Evolutionary conservation across 2,113 vertebrate species (phyloP).

Genomic region (Tyrannus savana): DNA sequence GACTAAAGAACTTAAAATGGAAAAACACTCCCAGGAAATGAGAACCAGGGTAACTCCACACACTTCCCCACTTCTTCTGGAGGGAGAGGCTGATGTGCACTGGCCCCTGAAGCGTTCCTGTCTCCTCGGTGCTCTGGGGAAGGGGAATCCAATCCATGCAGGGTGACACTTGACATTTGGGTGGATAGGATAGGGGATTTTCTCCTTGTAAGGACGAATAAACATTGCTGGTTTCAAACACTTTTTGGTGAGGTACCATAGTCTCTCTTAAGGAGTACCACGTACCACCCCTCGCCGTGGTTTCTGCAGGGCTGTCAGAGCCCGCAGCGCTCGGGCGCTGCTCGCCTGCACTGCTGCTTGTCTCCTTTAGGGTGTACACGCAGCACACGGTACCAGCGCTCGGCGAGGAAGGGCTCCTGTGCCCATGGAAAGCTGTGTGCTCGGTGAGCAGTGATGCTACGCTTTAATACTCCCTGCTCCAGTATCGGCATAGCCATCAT

Average conservation of each 20-base stretch:
- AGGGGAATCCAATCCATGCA: background rate
- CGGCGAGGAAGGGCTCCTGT: accelerated
- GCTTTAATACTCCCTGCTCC: accelerated
- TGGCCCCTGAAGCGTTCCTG: background rate
- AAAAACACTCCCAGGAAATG: background rate
- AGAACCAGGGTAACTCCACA: background rate
- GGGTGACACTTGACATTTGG: background rate
- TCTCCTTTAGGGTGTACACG: background rate
- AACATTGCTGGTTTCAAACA: background rate
- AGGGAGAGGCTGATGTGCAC: background rate
- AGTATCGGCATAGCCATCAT: accelerated
- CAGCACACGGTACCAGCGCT: accelerated
- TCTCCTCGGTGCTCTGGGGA: background rate
- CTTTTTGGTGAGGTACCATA: background rate
- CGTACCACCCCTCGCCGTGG: background rate
- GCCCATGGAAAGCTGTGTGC: accelerated
- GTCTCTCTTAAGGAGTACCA: background rate
- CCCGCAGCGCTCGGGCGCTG: accelerated
- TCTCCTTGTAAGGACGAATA: background rate
- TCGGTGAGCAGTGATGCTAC: accelerated
- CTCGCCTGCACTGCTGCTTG: background rate
- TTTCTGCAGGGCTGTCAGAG: accelerated
- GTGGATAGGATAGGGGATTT: background rate
- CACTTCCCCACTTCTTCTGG: background rate
- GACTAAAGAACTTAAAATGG: constrained; percentile 31